These are phyloP conservation scores for Channallabes apus DNA, from an alignment of 2,797 vertebrate species.

Conservation along the genomic window DNA sequence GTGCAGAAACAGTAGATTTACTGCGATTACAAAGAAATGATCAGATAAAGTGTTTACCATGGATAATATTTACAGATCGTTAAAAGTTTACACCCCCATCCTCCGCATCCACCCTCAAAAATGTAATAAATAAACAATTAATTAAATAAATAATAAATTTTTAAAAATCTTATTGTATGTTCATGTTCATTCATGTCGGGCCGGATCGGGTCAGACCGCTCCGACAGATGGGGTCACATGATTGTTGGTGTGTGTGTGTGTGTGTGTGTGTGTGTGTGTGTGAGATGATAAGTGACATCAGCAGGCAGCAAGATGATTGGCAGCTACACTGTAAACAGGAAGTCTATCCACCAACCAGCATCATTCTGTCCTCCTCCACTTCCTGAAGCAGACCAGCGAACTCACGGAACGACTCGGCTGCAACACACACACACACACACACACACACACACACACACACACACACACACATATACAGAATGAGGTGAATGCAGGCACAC, in stretches of 20 bases:
- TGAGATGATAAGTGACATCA: constrained; percentile 12
- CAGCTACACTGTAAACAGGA: constrained; percentile 6
- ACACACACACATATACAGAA: constrained; percentile 23
- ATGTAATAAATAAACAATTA: too few species aligned
- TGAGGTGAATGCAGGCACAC: background rate
- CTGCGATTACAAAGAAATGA: too few species aligned
- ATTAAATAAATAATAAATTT: too few species aligned
- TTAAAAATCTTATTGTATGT: too few species aligned
- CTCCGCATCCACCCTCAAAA: too few species aligned
- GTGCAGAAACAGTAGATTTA: too few species aligned
- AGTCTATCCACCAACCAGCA: constrained; percentile 84
- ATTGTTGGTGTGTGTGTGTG: background rate
- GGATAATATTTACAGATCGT: too few species aligned
- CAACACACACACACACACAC: constrained; percentile 39
- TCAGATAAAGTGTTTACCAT: too few species aligned
- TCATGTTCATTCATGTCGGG: too few species aligned
- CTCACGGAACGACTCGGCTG: constrained; percentile 96
- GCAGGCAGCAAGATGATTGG: constrained; percentile 25
- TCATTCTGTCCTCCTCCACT: constrained; percentile 92
- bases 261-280: constrained; percentile 22
- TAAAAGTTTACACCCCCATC: too few species aligned
- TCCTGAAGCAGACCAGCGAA: constrained; percentile 92
- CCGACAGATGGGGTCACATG: background rate
- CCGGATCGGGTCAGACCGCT: too few species aligned
- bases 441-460: too few species aligned